A percentile compares a stretch with the other conserved stretches of the same genome.
These are phyloP conservation scores for Acrocephalus arundinaceus DNA, from an alignment of 2,113 vertebrate genomes.

Conservation along the genomic window DNA sequence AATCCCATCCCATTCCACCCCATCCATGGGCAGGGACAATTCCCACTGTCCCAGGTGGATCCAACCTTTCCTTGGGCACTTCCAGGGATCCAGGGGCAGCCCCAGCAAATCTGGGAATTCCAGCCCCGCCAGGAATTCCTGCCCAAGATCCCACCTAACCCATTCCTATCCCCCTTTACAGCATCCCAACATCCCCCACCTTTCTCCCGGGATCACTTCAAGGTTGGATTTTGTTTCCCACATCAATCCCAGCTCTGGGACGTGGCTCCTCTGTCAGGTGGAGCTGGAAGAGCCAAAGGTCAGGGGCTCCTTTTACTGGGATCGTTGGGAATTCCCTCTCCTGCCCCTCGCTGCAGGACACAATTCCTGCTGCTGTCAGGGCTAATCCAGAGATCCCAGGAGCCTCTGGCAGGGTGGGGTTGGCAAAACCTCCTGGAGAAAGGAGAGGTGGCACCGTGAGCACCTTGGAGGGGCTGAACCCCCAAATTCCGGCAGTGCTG, in stretches of 20 bases:
- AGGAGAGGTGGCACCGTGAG: not conserved
- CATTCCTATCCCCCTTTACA: accelerated
- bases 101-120: not conserved
- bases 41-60: accelerated
- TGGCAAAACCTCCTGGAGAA: not conserved
- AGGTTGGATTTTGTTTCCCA: not conserved
- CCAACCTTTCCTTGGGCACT: not conserved
- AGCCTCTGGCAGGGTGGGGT: not conserved
- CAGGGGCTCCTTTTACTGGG: not conserved
- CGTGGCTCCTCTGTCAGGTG: not conserved
- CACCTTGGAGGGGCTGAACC: accelerated
- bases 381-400: constrained; percentile 46
- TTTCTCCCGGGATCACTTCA: not conserved
- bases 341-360: not conserved
- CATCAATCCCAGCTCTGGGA: not conserved
- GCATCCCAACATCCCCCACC: not conserved
- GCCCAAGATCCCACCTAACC: not conserved
- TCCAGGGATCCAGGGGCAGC: not conserved
- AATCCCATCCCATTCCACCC: no score
- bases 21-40: not conserved
- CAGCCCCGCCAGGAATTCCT: accelerated
- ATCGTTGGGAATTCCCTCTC: not conserved
- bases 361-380: not conserved
- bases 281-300: constrained; percentile 43
- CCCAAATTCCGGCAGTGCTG: not conserved